Evolutionary conservation across 2,113 vertebrate genomes (phyloP).

Genomic region (Rhineura floridana): DNA sequence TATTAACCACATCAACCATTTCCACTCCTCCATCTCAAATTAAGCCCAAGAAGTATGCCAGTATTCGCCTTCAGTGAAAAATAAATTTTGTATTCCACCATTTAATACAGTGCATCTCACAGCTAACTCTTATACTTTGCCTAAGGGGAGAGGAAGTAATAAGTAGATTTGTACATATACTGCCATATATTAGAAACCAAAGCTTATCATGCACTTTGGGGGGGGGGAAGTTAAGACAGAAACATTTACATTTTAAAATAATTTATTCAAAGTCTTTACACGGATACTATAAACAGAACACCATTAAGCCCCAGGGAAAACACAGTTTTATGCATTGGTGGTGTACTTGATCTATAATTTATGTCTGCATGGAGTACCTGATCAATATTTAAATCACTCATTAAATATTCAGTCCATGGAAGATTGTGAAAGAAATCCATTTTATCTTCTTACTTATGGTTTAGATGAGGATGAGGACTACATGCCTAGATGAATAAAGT

Average conservation of each 20-base stretch:
- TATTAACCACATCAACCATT: not conserved
- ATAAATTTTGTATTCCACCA: not conserved
- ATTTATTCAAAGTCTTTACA: not conserved
- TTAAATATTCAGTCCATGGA: conserved; percentile 7
- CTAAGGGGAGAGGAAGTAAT: not conserved
- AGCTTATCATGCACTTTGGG: conserved; percentile 5
- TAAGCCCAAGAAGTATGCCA: not conserved
- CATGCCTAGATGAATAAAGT: not conserved
- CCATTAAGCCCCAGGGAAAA: not conserved
- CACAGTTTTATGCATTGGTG: not conserved
- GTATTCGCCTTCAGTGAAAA: not conserved
- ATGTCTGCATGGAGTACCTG: not conserved
- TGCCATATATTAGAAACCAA: not conserved
- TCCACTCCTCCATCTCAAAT: not conserved
- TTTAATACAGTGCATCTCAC: not conserved
- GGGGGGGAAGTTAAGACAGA: not conserved
- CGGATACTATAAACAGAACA: not conserved
- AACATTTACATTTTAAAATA: not conserved
- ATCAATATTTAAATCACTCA: conserved; percentile 45
- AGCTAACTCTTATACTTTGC: not conserved
- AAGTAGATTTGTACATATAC: not conserved
- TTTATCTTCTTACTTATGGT: not conserved
- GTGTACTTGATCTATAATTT: conserved; percentile 32
- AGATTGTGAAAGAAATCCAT: not conserved
- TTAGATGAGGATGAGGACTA: not conserved